phyloP scores from a whole-genome alignment of 2,113 vertebrate genomes.

The Xerus inauris region DNA sequence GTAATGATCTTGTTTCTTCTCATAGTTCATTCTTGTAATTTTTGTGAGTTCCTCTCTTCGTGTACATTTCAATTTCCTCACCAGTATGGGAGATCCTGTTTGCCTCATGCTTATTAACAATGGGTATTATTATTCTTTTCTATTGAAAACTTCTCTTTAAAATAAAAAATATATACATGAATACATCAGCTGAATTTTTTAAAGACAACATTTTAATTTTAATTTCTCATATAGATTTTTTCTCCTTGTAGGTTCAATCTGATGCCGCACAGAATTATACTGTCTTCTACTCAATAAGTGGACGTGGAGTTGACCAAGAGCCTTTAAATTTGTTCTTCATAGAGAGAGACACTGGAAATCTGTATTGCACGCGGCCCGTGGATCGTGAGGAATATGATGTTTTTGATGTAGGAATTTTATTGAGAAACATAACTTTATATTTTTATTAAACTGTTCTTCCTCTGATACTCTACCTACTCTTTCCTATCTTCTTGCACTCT shows the following conservation, averaged over 20 bases:
- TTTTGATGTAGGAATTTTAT: slow-evolving; percentile 87
- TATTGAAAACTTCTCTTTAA: not conserved
- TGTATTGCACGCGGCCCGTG: slow-evolving; percentile 84
- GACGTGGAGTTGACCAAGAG: slow-evolving; percentile 86
- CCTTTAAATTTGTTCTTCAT: slow-evolving; percentile 89
- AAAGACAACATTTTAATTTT: slow-evolving; percentile 22
- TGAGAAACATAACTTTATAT: slow-evolving; percentile 14
- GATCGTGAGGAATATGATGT: slow-evolving; percentile 90
- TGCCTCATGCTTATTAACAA: not conserved
- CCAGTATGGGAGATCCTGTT: not conserved
- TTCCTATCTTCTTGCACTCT: slow-evolving; percentile 2
- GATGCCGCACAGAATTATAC: slow-evolving; percentile 84
- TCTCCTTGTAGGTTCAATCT: slow-evolving; percentile 88
- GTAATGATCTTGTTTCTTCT: not conserved
- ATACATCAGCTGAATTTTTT: not conserved
- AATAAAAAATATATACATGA: not conserved
- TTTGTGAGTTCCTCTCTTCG: not conserved
- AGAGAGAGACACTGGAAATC: slow-evolving; percentile 84
- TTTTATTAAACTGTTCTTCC: not conserved
- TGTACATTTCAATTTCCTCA: not conserved
- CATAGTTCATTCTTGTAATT: not conserved
- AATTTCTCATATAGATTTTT: not conserved
- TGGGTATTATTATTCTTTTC: not conserved
- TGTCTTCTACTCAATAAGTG: slow-evolving; percentile 89
- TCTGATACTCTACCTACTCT: not conserved